Percentiles rank a stretch among this genome's conserved stretches.
Evolutionary conservation across 1,140 invertebrate genomes (phyloP).

Genomic region (Helicoverpa armigera): DNA sequence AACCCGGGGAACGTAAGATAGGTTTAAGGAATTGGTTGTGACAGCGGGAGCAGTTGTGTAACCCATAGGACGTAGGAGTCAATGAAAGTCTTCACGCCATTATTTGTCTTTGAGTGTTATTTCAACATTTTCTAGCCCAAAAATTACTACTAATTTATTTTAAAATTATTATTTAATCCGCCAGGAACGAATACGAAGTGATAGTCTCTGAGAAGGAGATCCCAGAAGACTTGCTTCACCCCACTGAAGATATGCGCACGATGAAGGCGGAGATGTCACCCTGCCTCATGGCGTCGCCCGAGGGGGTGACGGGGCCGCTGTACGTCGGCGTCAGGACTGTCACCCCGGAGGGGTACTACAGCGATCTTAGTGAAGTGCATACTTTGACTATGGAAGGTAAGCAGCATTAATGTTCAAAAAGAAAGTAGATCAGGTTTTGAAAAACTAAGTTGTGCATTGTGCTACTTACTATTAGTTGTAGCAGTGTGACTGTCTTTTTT

Average conservation of each 20-base stretch:
- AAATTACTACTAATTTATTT: neutral
- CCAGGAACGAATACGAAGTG: slow-evolving; percentile 89
- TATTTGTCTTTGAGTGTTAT: no score
- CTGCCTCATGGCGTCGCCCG: slow-evolving; percentile 86
- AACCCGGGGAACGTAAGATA: no score
- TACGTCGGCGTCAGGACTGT: slow-evolving; percentile 89
- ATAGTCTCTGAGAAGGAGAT: slow-evolving; percentile 87
- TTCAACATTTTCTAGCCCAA: no score
- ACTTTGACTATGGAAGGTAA: slow-evolving; percentile 82
- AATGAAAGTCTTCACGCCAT: no score
- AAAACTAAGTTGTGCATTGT: no score
- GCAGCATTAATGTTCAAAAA: slow-evolving; percentile 47
- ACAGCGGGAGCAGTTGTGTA: no score
- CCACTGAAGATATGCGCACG: slow-evolving; percentile 86
- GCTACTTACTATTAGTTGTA: no score
- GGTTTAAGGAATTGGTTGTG: no score
- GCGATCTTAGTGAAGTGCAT: slow-evolving; percentile 88
- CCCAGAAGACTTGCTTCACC: slow-evolving; percentile 73
- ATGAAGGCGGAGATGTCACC: slow-evolving; percentile 86
- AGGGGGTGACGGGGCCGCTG: slow-evolving; percentile 85
- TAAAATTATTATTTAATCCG: slow-evolving; percentile 50
- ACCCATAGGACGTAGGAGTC: no score
- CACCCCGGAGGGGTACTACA: slow-evolving; percentile 89
- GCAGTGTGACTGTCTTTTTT: no score
- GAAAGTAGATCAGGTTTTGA: neutral